Evolutionary conservation across 2,113 vertebrate genomes (phyloP), one percentile per base, ranked within the genome.

Genomic region (Paradoxurus hermaphroditus): DNA sequence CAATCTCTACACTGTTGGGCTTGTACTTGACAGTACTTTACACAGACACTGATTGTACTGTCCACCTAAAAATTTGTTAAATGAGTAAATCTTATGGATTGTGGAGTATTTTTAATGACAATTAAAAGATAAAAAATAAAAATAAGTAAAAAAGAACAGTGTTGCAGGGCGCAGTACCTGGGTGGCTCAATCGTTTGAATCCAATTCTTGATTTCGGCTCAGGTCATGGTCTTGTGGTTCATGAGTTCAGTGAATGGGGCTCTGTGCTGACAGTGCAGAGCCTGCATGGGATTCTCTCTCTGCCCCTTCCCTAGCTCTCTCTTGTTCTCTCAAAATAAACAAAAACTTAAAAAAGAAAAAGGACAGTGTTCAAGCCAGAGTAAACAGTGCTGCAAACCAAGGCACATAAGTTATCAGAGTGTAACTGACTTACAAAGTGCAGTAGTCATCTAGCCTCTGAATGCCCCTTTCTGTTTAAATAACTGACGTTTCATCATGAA

Each of bases 341-440:
- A 75, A 75, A 44, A 75, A 29, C 39, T 75, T 16, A 44, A 75
- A 44, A 44, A 7, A 29, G 31, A 34, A 34, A 72, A 41, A 41
- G 1, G 25, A 98, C 97, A 96, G 94, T 93, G 93, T 97, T 98
- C 98, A 97, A 96, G 97, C 98, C 98, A 98, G 97, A 98, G 98
- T 98, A 99, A 98, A 98, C 98, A 98, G 95, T 96, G 95, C 97
- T 97, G 97, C 98, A 97, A 98, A 98, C 97, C 98, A 98, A 98
- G 99, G 98, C 98, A 98, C 97, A 98, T 99, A 98, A 95, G 56
- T 98, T 98, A 98, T 98, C 98, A 98, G 41, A 96, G 97, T 98
- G 98, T 98, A 97, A 98, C 97, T 98, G 98, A 83, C 98, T 98
- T 95, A 97, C 97, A 98, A 98, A 98, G 96, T 95, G 98, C 97